Percentiles rank a stretch among this genome's conserved stretches.
Evolutionary conservation across 1,140 invertebrate species (phyloP).

Genomic region (Prorops nasuta): DNA sequence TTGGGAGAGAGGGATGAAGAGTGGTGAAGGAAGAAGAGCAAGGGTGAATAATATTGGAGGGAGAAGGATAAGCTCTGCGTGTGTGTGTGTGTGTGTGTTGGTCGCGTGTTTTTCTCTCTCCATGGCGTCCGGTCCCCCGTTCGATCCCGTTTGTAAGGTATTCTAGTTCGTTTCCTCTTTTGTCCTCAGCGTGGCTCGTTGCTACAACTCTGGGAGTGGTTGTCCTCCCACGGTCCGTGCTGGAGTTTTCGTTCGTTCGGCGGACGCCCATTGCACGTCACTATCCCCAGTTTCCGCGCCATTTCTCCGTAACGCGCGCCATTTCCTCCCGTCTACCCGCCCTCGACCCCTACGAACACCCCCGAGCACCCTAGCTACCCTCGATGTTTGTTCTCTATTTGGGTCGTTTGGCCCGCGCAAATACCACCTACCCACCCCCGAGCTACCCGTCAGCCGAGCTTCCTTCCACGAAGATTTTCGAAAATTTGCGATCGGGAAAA

Average conservation of each 20-base stretch:
- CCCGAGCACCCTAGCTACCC: slow-evolving; percentile 15
- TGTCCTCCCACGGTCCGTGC: slow-evolving; percentile 46
- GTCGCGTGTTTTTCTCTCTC: slow-evolving; percentile 9
- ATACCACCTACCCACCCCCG: slow-evolving; percentile 44
- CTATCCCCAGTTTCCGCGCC: slow-evolving; percentile 57
- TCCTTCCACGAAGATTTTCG: too few relatives aligned
- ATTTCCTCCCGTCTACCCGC: slow-evolving; percentile 45
- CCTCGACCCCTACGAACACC: slow-evolving; percentile 10
- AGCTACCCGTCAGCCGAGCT: too few relatives aligned
- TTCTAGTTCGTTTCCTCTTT: slow-evolving; percentile 49
- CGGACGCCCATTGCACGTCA: slow-evolving; percentile 50
- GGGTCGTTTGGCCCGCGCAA: slow-evolving; percentile 55
- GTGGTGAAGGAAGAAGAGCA: too few relatives aligned
- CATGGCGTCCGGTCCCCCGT: slow-evolving; percentile 19
- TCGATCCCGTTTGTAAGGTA: slow-evolving; percentile 30
- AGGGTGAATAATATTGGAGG: too few relatives aligned
- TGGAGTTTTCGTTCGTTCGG: slow-evolving; percentile 44
- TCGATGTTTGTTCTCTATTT: slow-evolving; percentile 53
- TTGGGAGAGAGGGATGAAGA: not conserved
- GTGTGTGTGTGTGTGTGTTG: too few relatives aligned
- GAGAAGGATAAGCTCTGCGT: too few relatives aligned
- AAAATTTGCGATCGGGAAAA: too few relatives aligned
- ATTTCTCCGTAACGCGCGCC: slow-evolving; percentile 57
- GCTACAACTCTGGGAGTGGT: slow-evolving; percentile 24
- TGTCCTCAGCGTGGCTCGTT: slow-evolving; percentile 34